These are phyloP conservation scores for Hyppa rectilinea DNA, from an alignment of 2,888 invertebrate genomes.

Conservation along the genomic window DNA sequence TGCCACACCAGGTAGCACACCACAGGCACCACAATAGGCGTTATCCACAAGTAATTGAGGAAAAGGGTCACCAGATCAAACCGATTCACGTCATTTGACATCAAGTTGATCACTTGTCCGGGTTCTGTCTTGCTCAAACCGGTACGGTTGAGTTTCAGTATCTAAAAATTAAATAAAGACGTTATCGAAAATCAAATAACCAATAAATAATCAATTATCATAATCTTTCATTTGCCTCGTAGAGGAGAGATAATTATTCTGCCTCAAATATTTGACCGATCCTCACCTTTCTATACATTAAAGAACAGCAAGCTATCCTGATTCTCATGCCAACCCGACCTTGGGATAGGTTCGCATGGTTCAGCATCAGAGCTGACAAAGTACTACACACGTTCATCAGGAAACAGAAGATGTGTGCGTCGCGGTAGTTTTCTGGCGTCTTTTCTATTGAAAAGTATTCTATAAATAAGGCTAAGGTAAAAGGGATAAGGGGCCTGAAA, in stretches of 20 bases:
- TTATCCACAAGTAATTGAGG: slow-evolving; percentile 95
- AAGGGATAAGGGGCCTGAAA: slow-evolving; percentile 88
- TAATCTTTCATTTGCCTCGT: background rate
- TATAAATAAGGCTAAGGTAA: slow-evolving; percentile 91
- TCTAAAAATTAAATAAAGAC: slow-evolving; percentile 74
- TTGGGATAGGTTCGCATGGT: slow-evolving; percentile 90
- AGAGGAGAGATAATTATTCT: background rate
- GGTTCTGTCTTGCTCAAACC: slow-evolving; percentile 92
- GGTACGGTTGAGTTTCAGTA: slow-evolving; percentile 87
- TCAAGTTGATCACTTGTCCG: slow-evolving; percentile 95
- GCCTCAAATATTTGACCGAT: background rate
- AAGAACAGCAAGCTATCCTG: slow-evolving; percentile 94
- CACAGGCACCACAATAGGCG: slow-evolving; percentile 93
- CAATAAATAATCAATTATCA: background rate
- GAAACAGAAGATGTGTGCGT: slow-evolving; percentile 93
- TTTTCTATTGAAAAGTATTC: slow-evolving; percentile 91
- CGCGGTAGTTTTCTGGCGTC: slow-evolving; percentile 82
- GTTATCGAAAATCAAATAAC: no score
- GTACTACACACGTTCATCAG: slow-evolving; percentile 91
- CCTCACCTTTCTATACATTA: slow-evolving; percentile 94
- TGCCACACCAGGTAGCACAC: slow-evolving; percentile 86
- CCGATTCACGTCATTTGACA: slow-evolving; percentile 96
- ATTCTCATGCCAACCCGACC: slow-evolving; percentile 94
- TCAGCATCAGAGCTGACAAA: slow-evolving; percentile 91
- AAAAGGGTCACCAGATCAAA: slow-evolving; percentile 93